phyloP scores from a whole-genome alignment of 2,113 vertebrate genomes.

The Atractosteus spatula region DNA sequence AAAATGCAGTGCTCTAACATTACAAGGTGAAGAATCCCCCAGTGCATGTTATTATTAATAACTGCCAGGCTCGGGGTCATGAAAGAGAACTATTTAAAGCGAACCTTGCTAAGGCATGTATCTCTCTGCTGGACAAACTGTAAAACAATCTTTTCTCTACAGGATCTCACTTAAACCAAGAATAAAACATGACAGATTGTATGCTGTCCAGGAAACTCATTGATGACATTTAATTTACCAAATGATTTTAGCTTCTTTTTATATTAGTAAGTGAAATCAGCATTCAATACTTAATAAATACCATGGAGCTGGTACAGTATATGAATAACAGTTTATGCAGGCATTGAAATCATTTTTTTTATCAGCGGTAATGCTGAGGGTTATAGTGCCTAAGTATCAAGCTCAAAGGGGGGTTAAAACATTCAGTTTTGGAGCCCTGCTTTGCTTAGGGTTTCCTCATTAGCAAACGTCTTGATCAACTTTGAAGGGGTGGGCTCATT shows the following conservation, averaged over 20 bases:
- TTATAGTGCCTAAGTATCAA: no score
- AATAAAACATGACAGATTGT: constrained; percentile 55
- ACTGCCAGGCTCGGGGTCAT: constrained; percentile 65
- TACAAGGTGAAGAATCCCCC: constrained; percentile 67
- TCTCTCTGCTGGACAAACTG: constrained; percentile 56
- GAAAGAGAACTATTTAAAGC: constrained; percentile 61
- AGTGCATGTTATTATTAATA: constrained; percentile 68
- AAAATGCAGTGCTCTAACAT: constrained; percentile 39
- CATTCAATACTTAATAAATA: constrained; percentile 48
- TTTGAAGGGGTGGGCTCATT: no score
- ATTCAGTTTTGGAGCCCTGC: no score
- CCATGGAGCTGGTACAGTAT: constrained; percentile 28
- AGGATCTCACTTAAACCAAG: constrained; percentile 56
- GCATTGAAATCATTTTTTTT: no score
- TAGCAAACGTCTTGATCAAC: no score
- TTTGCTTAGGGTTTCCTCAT: no score
- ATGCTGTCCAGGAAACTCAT: no score
- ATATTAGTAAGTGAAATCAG: no score
- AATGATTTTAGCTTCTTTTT: no score
- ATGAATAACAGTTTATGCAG: constrained; percentile 25
- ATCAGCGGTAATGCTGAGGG: no score
- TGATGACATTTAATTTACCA: no score
- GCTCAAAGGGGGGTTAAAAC: no score
- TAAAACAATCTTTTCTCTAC: constrained; percentile 58
- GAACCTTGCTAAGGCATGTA: constrained; percentile 56